Conservation (phyloP, 2,113 vertebrate species). For the Syngnathus typhle region DNA sequence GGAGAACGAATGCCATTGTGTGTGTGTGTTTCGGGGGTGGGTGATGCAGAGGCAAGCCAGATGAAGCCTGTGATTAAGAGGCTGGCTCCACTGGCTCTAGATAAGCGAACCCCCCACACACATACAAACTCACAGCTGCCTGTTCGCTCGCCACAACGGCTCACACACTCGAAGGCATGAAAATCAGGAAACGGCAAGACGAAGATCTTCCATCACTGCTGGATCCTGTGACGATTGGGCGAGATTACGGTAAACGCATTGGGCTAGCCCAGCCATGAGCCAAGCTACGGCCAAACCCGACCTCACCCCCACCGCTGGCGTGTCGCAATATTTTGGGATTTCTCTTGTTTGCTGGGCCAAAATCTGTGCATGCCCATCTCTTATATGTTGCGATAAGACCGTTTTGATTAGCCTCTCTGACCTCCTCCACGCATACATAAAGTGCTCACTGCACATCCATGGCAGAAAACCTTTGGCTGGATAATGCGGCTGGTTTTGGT, state of each 20-base stretch:
- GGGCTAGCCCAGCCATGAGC: constrained; percentile 28
- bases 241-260: constrained; percentile 61
- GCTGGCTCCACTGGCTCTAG: constrained; percentile 37
- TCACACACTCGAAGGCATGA: constrained; percentile 51
- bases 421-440: constrained; percentile 32
- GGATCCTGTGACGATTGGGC: constrained; percentile 47
- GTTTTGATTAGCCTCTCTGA: constrained; percentile 50
- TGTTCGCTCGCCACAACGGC: constrained; percentile 36
- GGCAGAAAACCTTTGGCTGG: constrained; percentile 20
- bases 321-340: constrained; percentile 42
- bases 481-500: constrained; percentile 25
- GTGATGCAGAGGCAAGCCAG: constrained; percentile 31
- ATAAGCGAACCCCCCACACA: constrained; percentile 21
- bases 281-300: constrained; percentile 18
- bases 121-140: constrained; percentile 18
- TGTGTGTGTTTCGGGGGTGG: neutral
- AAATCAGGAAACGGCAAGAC: constrained; percentile 43
- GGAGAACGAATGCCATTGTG: constrained; percentile 5
- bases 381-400: constrained; percentile 50
- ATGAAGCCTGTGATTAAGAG: constrained; percentile 61
- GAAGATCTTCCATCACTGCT: constrained; percentile 52
- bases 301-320: neutral
- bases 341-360: constrained; percentile 59
- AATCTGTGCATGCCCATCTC: neutral
- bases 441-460: neutral